These are phyloP conservation scores for Numenius arquata DNA, from an alignment of 2,113 vertebrate species.

Conservation along the genomic window DNA sequence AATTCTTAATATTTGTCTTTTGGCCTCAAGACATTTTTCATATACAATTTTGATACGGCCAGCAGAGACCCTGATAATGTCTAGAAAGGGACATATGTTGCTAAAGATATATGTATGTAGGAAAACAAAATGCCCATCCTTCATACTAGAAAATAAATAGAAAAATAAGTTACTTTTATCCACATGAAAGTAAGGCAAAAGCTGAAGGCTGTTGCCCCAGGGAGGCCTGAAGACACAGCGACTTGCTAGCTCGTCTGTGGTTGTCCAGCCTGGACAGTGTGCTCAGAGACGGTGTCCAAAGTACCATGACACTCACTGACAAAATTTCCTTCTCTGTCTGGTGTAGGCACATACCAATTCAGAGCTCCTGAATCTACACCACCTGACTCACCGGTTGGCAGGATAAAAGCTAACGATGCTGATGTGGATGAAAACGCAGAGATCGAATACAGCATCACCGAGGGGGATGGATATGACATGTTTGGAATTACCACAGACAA, in stretches of 20 bases:
- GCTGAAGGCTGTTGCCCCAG: neutral
- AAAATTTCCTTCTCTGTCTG: neutral
- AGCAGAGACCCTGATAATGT: neutral
- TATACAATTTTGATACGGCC: neutral
- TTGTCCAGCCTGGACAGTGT: neutral
- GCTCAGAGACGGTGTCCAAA: neutral
- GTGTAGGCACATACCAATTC: slow-evolving; percentile 88
- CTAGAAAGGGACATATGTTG: neutral
- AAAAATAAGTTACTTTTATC: neutral
- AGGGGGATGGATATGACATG: slow-evolving; percentile 86
- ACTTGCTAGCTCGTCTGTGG: neutral
- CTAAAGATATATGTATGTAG: neutral
- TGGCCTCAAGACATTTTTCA: neutral
- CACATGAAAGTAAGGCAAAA: neutral
- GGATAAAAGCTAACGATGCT: slow-evolving; percentile 85
- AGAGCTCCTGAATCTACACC: slow-evolving; percentile 80
- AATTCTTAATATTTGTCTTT: neutral
- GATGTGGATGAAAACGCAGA: slow-evolving; percentile 89
- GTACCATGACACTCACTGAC: neutral
- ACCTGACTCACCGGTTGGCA: slow-evolving; percentile 78
- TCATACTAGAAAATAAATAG: neutral
- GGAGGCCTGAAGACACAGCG: neutral
- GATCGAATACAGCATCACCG: slow-evolving; percentile 87
- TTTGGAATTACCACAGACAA: slow-evolving; percentile 87
- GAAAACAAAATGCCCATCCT: neutral